phyloP scores from a whole-genome alignment of 2,113 vertebrate species.

The Actenoides lindsayi region DNA sequence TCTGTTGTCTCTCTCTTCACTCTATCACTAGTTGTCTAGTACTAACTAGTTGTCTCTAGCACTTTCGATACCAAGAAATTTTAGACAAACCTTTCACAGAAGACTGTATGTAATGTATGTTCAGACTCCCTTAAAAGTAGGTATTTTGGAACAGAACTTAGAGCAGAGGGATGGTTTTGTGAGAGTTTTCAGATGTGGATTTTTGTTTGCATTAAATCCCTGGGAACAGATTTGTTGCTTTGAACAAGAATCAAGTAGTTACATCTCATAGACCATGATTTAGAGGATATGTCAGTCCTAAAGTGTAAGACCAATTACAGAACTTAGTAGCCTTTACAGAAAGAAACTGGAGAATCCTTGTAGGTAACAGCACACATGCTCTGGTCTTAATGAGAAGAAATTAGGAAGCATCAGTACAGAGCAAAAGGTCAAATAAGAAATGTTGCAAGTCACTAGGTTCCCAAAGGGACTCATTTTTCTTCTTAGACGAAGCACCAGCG shows the following conservation, averaged over 20 bases:
- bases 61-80: not conserved
- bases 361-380: not conserved
- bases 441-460: not conserved
- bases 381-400: not conserved
- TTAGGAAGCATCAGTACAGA: not conserved
- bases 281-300: not conserved
- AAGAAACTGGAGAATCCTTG: not conserved
- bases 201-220: not conserved
- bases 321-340: not conserved
- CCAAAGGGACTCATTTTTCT: not conserved
- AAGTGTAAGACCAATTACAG: not conserved
- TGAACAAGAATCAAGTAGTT: not conserved
- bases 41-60: not conserved
- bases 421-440: not conserved
- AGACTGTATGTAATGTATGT: not conserved
- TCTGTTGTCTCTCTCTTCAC: not conserved
- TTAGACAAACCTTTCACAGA: not conserved
- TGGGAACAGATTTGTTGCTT: not conserved
- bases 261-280: not conserved
- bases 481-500: not conserved
- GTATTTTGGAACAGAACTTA: not conserved
- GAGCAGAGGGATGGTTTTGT: not conserved
- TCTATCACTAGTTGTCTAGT: not conserved
- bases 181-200: not conserved
- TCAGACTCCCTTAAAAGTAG: not conserved